Conservation (phyloP, 2,797 vertebrate genomes). For the Sciurus vulgaris region DNA sequence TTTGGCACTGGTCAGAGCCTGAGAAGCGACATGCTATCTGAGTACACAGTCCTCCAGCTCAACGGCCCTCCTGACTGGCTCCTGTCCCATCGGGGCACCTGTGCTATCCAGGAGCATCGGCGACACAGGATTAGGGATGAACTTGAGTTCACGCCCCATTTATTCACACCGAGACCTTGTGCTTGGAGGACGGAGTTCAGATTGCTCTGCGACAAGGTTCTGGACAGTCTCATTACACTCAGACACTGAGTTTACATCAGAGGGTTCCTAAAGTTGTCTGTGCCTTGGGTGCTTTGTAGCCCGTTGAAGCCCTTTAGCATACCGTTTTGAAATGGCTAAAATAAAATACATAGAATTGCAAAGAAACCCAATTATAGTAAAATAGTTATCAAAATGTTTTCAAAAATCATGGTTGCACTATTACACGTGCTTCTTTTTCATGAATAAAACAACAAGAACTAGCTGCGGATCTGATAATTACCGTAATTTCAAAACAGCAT, state of each 20-base stretch:
- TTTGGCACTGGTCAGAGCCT: background rate
- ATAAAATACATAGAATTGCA: background rate
- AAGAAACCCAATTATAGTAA: background rate
- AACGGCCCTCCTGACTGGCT: accelerated
- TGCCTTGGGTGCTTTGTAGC: background rate
- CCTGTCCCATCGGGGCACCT: too few relatives aligned
- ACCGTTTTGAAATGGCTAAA: conserved; percentile 10
- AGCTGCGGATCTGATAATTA: background rate
- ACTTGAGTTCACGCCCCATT: background rate
- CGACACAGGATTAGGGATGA: background rate
- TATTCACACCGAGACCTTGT: background rate
- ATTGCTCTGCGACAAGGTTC: background rate
- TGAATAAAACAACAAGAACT: conserved; percentile 3
- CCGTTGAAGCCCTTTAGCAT: background rate
- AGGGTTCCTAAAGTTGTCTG: background rate
- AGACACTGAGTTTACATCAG: background rate
- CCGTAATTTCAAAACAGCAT: conserved; percentile 21
- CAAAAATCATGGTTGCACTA: background rate
- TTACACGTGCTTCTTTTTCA: background rate
- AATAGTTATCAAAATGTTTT: conserved; percentile 25
- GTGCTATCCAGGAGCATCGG: too few relatives aligned
- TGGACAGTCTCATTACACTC: background rate
- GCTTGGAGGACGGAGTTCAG: background rate
- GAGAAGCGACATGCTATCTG: background rate
- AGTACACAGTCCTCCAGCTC: background rate